Percentiles rank a stretch among this genome's conserved stretches.
phyloP scores from a whole-genome alignment of 2,888 invertebrate species.

The Coleophora deauratella region DNA sequence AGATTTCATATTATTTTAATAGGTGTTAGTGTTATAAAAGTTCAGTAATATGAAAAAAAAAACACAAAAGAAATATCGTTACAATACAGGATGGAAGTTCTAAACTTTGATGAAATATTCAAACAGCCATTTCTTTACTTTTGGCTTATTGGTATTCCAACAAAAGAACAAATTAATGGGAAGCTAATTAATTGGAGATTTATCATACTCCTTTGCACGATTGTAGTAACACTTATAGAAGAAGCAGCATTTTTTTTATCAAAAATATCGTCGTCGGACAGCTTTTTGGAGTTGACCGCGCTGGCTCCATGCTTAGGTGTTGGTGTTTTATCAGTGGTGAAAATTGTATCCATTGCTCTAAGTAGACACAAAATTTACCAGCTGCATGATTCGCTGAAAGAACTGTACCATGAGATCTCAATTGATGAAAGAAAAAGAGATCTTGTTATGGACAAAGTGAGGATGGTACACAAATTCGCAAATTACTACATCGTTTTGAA shows the following conservation, averaged over 20 bases:
- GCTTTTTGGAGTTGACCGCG: conserved; percentile 43
- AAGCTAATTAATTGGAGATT: conserved; percentile 17
- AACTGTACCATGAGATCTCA: conserved; percentile 29
- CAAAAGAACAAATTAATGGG: conserved; percentile 15
- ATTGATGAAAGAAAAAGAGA: conserved; percentile 24
- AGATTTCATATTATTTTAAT: too few species aligned
- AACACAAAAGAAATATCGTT: too few species aligned
- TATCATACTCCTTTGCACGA: too few species aligned
- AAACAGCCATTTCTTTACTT: conserved; percentile 38
- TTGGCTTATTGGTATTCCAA: conserved; percentile 38
- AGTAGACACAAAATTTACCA: conserved; percentile 25
- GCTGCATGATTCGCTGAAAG: conserved; percentile 27
- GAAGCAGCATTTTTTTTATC: conserved; percentile 37
- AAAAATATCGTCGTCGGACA: conserved; percentile 36
- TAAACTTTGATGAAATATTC: conserved; percentile 38
- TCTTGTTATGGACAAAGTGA: conserved; percentile 30
- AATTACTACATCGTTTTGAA: conserved; percentile 50
- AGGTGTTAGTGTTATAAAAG: too few species aligned
- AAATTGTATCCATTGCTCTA: conserved; percentile 23
- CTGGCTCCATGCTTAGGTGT: conserved; percentile 40
- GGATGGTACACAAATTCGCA: conserved; percentile 32
- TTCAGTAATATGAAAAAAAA: too few species aligned
- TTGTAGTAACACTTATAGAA: conserved; percentile 21
- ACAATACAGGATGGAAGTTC: conserved; percentile 26
- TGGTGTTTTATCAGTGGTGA: conserved; percentile 35